phyloP scores from a whole-genome alignment of 1,140 invertebrate species.

The Parapsyche elsis region DNA sequence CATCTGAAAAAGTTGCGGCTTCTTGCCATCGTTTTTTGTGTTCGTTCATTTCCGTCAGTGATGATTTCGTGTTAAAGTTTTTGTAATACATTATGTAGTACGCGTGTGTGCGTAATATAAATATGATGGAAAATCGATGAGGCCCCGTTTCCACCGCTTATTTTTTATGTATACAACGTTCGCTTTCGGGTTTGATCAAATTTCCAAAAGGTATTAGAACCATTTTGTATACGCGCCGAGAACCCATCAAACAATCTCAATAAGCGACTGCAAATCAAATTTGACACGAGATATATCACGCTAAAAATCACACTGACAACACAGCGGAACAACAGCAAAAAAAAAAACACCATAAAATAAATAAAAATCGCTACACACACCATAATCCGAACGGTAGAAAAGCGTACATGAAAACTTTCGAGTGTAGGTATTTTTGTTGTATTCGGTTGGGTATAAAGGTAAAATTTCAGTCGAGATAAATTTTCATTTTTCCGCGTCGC shows the following conservation, averaged over 20 bases:
- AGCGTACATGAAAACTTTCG: neutral
- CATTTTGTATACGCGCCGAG: neutral
- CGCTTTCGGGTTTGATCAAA: slow-evolving; percentile 19
- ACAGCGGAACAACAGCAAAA: neutral
- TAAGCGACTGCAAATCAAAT: slow-evolving; percentile 21
- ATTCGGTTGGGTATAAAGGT: neutral
- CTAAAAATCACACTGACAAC: slow-evolving; percentile 26
- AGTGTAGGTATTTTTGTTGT: neutral
- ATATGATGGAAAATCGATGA: neutral
- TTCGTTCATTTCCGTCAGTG: too few relatives aligned
- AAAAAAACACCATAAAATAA: neutral
- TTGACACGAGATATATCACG: slow-evolving; percentile 28
- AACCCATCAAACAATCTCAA: slow-evolving; percentile 17
- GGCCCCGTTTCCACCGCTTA: neutral
- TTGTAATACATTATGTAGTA: neutral
- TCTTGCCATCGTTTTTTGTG: too few relatives aligned
- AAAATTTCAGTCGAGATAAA: slow-evolving; percentile 44
- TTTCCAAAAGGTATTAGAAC: slow-evolving; percentile 19
- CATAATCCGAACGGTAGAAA: neutral
- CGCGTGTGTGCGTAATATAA: neutral
- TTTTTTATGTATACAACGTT: slow-evolving; percentile 4
- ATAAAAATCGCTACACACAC: too few relatives aligned
- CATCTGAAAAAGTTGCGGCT: too few relatives aligned
- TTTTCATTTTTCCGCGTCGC: slow-evolving; percentile 41
- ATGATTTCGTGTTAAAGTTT: too few relatives aligned